Evolutionary conservation across 2,113 vertebrate species (phyloP), one percentile per base, ranked within the genome.

Genomic region (Bubo scandiacus): DNA sequence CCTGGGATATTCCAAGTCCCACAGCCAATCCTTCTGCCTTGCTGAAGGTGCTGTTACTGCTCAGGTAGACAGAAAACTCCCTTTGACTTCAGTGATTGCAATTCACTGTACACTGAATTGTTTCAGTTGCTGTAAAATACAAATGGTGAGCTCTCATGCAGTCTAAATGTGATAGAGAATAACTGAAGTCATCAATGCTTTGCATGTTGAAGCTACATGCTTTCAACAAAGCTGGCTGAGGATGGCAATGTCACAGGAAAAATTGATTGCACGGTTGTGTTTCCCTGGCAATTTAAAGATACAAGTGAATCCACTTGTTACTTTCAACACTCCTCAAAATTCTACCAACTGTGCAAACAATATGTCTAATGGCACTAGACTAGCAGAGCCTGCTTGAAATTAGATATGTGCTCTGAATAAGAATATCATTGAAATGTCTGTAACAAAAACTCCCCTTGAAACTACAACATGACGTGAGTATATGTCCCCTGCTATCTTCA

Each of bases 291-390:
- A 91, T 89, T 96, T 74, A 87, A 95, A 96, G 89, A 92, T 34
- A 90, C 59, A 92, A 96, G 47, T 63, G 93, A 95, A 96, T 73
- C 75, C 65, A 89, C 89, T 95, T 91, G 72, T 92, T 96, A 94
- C 81, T 89, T 96, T 91, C 93, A 96, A 89, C 77, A 89, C 77
- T 91, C 55, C 81, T 91, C 81, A 81, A 88, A 92, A 96, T 89
- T 87, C 89, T 81, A 92, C 93, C 96, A 96, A 89, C 94, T 95
- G 93, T 92, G 89, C 95, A 96, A 96, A 92, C 93, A 96, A 91
- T 95, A 96, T 92, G 91, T 96, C 89, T 96, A 96, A 96, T 95
- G 72, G 89, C 94, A 96, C 89, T 83, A 92, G 72, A 78, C 55
- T 91, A 89, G 59, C 89, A 94, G 68, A 92, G 77, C 45, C 86